Base-by-base conservation (phyloP, 2,797 vertebrate genomes). In the Lagocephalus sceleratus region DNA sequence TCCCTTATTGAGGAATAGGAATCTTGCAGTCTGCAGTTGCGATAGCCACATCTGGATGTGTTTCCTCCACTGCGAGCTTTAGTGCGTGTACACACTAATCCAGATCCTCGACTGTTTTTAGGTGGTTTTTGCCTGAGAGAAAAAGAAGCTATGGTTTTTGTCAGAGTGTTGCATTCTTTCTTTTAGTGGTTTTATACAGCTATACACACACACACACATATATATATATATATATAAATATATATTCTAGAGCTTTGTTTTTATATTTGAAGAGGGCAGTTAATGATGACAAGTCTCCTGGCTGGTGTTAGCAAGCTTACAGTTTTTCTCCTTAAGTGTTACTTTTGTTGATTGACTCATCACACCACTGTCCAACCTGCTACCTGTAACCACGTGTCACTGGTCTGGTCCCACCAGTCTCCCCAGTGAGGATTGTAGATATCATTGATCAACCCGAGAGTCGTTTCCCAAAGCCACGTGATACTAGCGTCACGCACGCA, bases 11-110 rank as follows among this genome's bases (percentile, higher is more conserved):
- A 60, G 68, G 29, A 47, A 39, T 39, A 42, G 11, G 20, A 64
- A 29, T 47, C 47, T 9, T 11, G 54, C 25, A 22, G 52, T 52
- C 48, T 41, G 15, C 53, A 63, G 47, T 58, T 46, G 20, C 14
- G 42, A 60, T 50, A 59, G 67, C 42, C 57, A 44, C 51, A 56
- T 66, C 57, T 48, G 20, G 62, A 60, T 67, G 61, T 73, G 26
- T 29, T 29, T 29, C 26, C 26, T 10, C 26, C 26, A 29, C 26
- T 29, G 26, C 8, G 25, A 26, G 25, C 25, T 1, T 6, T 5
- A 5, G 25, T 6, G 25, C 3, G 25, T 26, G 26, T 29, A 10
- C 12, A 35, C 32, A 35, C 12, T n/a, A 35, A 35, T 14, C 32
- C 32, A 35, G 32, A 14, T 14, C 32, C 10, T 1, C 12, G 32